Percentiles rank a stretch among this genome's conserved stretches.
phyloP scores from a whole-genome alignment of 2,113 vertebrate species.

The Oncorhynchus mykiss region DNA sequence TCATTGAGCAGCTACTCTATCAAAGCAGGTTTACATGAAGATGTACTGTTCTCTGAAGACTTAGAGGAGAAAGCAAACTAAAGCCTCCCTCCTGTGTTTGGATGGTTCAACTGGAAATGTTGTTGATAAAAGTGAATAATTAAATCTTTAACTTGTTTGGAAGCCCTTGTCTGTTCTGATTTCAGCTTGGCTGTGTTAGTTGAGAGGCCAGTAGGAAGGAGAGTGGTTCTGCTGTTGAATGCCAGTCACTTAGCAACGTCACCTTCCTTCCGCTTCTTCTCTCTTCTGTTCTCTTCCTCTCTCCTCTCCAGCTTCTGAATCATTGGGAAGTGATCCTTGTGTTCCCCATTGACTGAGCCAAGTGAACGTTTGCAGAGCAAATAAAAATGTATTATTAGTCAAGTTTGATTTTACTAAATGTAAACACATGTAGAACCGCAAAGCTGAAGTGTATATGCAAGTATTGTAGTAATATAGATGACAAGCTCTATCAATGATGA shows the following conservation, averaged over 20 bases:
- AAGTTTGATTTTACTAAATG: neutral
- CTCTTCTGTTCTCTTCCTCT: too few relatives aligned
- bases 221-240: slow-evolving; percentile 59
- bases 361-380: neutral
- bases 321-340: slow-evolving; percentile 77
- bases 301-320: slow-evolving; percentile 54
- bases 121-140: slow-evolving; percentile 62
- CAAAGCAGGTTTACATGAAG: slow-evolving; percentile 56
- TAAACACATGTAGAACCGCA: neutral
- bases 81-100: slow-evolving; percentile 49
- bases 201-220: slow-evolving; percentile 58
- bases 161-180: slow-evolving; percentile 24
- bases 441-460: too few relatives aligned
- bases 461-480: too few relatives aligned
- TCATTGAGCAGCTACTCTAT: slow-evolving; percentile 52
- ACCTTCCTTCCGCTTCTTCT: slow-evolving; percentile 22
- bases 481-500: too few relatives aligned
- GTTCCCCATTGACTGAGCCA: slow-evolving; percentile 65
- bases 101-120: slow-evolving; percentile 57
- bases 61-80: slow-evolving; percentile 40
- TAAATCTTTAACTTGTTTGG: slow-evolving; percentile 56
- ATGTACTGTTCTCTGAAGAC: slow-evolving; percentile 53
- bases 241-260: slow-evolving; percentile 80
- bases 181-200: slow-evolving; percentile 37
- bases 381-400: neutral